phyloP scores from a whole-genome alignment of 2,888 invertebrate species.

The Heteromyza rotundicornis region DNA sequence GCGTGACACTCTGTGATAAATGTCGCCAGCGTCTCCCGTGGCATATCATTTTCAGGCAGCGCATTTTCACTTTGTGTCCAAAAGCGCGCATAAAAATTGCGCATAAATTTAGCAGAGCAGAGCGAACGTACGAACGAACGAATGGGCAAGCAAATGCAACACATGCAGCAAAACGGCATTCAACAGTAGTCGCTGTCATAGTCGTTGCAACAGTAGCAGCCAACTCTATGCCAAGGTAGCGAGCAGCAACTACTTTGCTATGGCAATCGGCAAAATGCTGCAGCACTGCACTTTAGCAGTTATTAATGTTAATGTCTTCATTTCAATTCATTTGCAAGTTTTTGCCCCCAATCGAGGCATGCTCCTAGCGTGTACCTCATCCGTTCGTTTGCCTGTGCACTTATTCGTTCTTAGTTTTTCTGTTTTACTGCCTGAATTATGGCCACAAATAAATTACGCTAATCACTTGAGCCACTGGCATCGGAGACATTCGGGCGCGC shows the following conservation, averaged over 20 bases:
- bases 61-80: slow-evolving; percentile 7
- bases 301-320: slow-evolving; percentile 51
- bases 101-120: slow-evolving; percentile 24
- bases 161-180: slow-evolving; percentile 9
- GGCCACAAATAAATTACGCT: slow-evolving; percentile 9
- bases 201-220: slow-evolving; percentile 21
- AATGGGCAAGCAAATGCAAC: too few species aligned
- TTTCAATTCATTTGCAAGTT: slow-evolving; percentile 42
- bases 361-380: too few species aligned
- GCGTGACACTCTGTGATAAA: slow-evolving; percentile 12
- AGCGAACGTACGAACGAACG: neutral
- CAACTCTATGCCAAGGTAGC: neutral
- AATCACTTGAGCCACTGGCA: slow-evolving; percentile 1
- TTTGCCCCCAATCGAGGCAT: slow-evolving; percentile 6
- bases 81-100: slow-evolving; percentile 11
- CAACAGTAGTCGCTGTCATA: too few species aligned
- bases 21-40: slow-evolving; percentile 1
- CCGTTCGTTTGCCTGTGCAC: neutral
- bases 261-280: neutral
- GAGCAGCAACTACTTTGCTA: neutral
- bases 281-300: slow-evolving; percentile 29
- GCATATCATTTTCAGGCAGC: neutral
- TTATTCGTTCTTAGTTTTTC: neutral
- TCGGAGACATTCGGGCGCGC: slow-evolving; percentile 6
- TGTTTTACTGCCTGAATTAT: slow-evolving; percentile 11